These are phyloP conservation scores for Tragelaphus strepsiceros DNA, from an alignment of 2,113 vertebrate genomes.

Conservation along the genomic window DNA sequence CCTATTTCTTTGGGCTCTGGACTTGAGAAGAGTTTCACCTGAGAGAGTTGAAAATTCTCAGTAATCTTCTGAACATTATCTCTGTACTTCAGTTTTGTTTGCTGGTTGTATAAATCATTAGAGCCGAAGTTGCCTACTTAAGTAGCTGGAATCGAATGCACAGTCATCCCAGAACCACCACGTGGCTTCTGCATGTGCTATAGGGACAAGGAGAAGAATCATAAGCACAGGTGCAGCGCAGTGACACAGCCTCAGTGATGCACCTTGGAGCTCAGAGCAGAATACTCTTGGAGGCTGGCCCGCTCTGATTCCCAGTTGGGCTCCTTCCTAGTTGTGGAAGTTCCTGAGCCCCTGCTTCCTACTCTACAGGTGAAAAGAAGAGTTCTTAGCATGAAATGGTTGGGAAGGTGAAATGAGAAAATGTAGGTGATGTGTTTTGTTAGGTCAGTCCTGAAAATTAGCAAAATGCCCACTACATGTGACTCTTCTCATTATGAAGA, in stretches of 20 bases:
- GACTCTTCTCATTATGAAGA: constrained; percentile 44
- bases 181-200: background rate
- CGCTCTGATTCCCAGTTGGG: background rate
- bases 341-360: background rate
- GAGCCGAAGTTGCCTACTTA: background rate
- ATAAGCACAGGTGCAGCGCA: background rate
- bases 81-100: background rate
- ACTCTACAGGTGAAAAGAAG: background rate
- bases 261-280: background rate
- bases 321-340: background rate
- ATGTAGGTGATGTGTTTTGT: background rate
- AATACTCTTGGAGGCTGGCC: background rate
- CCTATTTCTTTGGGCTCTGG: background rate
- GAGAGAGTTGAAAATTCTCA: background rate
- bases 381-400: background rate
- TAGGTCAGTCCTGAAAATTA: constrained; percentile 1
- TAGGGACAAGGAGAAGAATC: background rate
- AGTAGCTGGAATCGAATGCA: background rate
- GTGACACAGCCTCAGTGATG: background rate
- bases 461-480: constrained; percentile 11
- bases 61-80: background rate
- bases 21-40: constrained; percentile 17
- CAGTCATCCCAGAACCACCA: background rate
- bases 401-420: constrained; percentile 15
- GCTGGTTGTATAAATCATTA: background rate